phyloP scores from a whole-genome alignment of 2,797 vertebrate species.

The Acanthopagrus latus region DNA sequence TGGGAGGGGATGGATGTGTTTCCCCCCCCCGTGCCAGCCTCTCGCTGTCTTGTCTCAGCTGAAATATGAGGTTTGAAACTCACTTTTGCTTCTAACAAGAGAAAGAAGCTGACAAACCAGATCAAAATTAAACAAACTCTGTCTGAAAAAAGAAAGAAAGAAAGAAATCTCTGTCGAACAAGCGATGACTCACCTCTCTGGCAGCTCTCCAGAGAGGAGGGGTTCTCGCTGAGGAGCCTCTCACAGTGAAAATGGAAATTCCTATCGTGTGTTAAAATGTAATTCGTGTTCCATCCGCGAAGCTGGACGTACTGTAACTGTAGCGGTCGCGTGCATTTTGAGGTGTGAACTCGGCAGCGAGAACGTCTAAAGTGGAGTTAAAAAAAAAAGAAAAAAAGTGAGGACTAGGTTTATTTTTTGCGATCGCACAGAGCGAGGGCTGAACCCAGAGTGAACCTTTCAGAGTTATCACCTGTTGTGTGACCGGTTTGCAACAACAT shows the following conservation, averaged over 20 bases:
- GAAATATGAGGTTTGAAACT: constrained; percentile 46
- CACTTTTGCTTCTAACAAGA: constrained; percentile 20
- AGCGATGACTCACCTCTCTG: constrained; percentile 48
- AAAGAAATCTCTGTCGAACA: constrained; percentile 9
- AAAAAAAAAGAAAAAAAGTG: background rate
- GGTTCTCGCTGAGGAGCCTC: background rate
- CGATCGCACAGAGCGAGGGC: background rate
- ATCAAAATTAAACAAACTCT: background rate
- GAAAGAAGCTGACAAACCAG: background rate
- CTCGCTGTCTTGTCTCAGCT: constrained; percentile 31
- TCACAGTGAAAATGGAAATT: constrained; percentile 53
- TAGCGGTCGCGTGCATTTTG: constrained; percentile 21
- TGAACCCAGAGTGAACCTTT: constrained; percentile 23
- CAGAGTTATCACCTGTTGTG: constrained; percentile 18
- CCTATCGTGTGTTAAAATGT: constrained; percentile 50
- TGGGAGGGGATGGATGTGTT: constrained; percentile 47
- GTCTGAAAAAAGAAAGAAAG: background rate
- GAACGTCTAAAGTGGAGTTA: background rate
- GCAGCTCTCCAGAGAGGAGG: constrained; percentile 29
- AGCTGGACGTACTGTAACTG: constrained; percentile 31
- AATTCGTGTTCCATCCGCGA: constrained; percentile 34
- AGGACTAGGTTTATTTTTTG: constrained; percentile 5
- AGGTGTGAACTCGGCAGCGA: constrained; percentile 5
- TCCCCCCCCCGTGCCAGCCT: background rate
- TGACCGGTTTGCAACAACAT: constrained; percentile 30